Base-by-base conservation (phyloP, 2,888 invertebrate genomes). In the Fissipunctia ypsillon region DNA sequence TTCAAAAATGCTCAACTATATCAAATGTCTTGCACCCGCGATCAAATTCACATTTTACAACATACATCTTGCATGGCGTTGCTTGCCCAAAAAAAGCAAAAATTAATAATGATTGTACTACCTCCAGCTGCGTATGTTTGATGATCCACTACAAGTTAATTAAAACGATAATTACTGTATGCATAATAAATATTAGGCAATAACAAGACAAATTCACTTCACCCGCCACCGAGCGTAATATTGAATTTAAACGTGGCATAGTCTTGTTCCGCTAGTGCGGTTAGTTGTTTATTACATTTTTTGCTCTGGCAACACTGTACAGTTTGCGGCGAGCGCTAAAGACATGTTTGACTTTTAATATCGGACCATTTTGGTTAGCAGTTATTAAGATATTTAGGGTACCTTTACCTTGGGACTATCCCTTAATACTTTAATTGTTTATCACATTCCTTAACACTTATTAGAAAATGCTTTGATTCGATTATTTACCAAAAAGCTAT, bases 241-340 rank as follows among this genome's bases (percentile, higher is more conserved):
- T 83, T 81, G 80, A 84, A 86, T 86, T 80, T 75, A 81, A 60
- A 78, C 54, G 68, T 50, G 31, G 54, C 50, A 48, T 72, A 38
- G 25, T 84, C 73, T 84, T 83, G 78, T 82, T 85, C 64, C 56
- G 83, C 83, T 75, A 78, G 75, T 80, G 81, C 75, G 81, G 83
- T 80, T 78, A 79, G 73, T 82, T 87, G 84, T 83, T 81, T 76
- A 76, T 63, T 74, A 66, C 59, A 56, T 88, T 90, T 92, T 92
- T 91, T 90, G 82, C 82, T 66, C 69, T 80, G 68, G 88, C 87
- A 90, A 86, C 88, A 88, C 86, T 83, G 84, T 83, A 76, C 83
- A 78, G 84, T 88, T 88, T 90, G 90, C 83, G 90, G 91, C 84
- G 71, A 86, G 77, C 83, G 66, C 65, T 90, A 86, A 88, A 89